These are phyloP conservation scores for Cataglyphis cursor DNA, from an alignment of 2,888 invertebrate species.

Conservation along the genomic window DNA sequence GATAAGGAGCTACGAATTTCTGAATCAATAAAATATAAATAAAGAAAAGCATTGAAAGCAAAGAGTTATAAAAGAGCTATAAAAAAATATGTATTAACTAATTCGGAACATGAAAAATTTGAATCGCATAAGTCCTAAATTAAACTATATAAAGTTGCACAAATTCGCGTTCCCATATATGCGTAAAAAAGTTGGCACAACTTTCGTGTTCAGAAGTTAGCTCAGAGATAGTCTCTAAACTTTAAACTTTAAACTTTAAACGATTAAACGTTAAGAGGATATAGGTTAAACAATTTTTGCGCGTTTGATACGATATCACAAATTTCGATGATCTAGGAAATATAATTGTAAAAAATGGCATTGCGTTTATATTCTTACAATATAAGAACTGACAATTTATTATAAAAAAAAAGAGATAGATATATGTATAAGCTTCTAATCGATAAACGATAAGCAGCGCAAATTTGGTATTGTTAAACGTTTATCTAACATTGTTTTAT, in stretches of 20 bases:
- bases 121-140: conserved; percentile 29
- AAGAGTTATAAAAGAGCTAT: not conserved
- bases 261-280: conserved; percentile 8
- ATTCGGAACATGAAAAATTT: conserved; percentile 23
- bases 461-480: conserved; percentile 9
- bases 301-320: not conserved
- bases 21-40: not conserved
- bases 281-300: conserved; percentile 4
- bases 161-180: not conserved
- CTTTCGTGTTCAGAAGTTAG: conserved; percentile 15
- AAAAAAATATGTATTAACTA: conserved; percentile 32
- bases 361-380: not conserved
- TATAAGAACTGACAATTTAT: not conserved
- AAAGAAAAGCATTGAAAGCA: not conserved
- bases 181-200: conserved; percentile 22
- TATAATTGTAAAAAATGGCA: not conserved
- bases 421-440: not conserved
- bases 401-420: not conserved
- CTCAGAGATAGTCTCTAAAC: conserved; percentile 6
- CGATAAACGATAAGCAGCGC: conserved; percentile 12
- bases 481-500: conserved; percentile 61
- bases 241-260: conserved; percentile 28
- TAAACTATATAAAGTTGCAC: conserved; percentile 44
- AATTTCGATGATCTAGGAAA: not conserved
- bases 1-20: not conserved